Conservation (phyloP, 2,888 invertebrate species). For the Sphaerophoria rueppellii region DNA sequence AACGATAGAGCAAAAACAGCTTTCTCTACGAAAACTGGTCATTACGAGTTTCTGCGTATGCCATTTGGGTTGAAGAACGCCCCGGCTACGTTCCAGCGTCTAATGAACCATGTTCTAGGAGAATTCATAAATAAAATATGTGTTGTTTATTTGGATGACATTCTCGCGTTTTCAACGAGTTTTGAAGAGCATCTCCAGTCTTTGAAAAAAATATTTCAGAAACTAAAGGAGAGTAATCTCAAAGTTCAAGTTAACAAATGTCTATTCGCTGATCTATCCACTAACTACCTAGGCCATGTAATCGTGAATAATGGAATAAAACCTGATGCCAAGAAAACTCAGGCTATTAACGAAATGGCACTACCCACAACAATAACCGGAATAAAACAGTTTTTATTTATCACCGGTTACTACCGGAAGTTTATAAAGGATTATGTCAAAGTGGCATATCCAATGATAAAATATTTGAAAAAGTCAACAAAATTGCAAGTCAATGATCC, state of each 20-base stretch:
- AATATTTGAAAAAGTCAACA: slow-evolving; percentile 43
- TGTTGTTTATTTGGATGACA: slow-evolving; percentile 76
- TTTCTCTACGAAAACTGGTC: slow-evolving; percentile 27
- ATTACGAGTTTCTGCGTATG: slow-evolving; percentile 33
- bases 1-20: slow-evolving; percentile 30
- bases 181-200: not conserved
- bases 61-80: slow-evolving; percentile 29
- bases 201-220: not conserved
- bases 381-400: slow-evolving; percentile 57
- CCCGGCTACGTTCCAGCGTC: slow-evolving; percentile 55
- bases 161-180: not conserved
- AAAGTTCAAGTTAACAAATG: slow-evolving; percentile 12
- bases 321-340: not conserved
- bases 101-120: slow-evolving; percentile 76
- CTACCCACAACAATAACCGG: not conserved
- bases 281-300: slow-evolving; percentile 14
- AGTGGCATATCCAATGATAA: slow-evolving; percentile 59
- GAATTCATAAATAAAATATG: slow-evolving; percentile 39
- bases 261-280: slow-evolving; percentile 8
- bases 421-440: slow-evolving; percentile 30
- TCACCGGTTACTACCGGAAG: slow-evolving; percentile 51
- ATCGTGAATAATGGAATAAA: slow-evolving; percentile 19
- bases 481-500: not conserved
- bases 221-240: not conserved
- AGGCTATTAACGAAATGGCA: not conserved